Percentiles rank a stretch among this genome's conserved stretches.
Conservation (phyloP, 1,140 invertebrate species). For the Drosophila kohkoa region DNA sequence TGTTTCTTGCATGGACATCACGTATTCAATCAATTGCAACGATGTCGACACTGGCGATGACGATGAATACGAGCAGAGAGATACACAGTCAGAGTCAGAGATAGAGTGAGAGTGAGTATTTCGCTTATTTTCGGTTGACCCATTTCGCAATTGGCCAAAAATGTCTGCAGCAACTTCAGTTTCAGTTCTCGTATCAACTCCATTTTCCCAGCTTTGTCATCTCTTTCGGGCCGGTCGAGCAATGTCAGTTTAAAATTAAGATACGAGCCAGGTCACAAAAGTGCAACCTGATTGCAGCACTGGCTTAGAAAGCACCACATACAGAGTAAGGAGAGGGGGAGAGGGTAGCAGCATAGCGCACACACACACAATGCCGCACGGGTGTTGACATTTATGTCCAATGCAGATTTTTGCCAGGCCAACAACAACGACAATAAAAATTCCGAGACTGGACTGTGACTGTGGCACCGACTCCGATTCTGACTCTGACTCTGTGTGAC, state of each 20-base stretch:
- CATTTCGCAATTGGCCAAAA: constrained; percentile 78
- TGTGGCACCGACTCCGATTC: background rate
- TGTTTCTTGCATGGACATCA: constrained; percentile 82
- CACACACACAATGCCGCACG: constrained; percentile 53
- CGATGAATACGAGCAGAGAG: constrained; percentile 13
- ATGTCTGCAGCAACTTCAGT: constrained; percentile 56
- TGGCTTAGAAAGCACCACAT: constrained; percentile 67
- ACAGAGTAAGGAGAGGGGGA: background rate
- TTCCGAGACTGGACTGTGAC: constrained; percentile 39
- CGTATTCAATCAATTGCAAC: constrained; percentile 83
- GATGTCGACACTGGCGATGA: constrained; percentile 43
- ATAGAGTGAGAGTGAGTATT: constrained; percentile 38
- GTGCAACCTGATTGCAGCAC: constrained; percentile 77
- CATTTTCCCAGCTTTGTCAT: constrained; percentile 39
- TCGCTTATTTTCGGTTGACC: constrained; percentile 77
- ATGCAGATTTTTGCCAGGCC: constrained; percentile 77
- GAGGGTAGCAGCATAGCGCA: constrained; percentile 1
- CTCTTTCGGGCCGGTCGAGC: constrained; percentile 43
- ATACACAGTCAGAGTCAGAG: background rate
- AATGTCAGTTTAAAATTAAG: constrained; percentile 64
- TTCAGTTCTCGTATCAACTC: constrained; percentile 20
- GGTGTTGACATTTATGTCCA: constrained; percentile 83
- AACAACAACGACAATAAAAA: constrained; percentile 68
- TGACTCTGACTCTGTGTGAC: constrained; percentile 9
- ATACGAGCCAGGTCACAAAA: constrained; percentile 66